These are phyloP conservation scores for Sebastes hubbsi DNA, from an alignment of 2,797 vertebrate genomes.

Conservation along the genomic window DNA sequence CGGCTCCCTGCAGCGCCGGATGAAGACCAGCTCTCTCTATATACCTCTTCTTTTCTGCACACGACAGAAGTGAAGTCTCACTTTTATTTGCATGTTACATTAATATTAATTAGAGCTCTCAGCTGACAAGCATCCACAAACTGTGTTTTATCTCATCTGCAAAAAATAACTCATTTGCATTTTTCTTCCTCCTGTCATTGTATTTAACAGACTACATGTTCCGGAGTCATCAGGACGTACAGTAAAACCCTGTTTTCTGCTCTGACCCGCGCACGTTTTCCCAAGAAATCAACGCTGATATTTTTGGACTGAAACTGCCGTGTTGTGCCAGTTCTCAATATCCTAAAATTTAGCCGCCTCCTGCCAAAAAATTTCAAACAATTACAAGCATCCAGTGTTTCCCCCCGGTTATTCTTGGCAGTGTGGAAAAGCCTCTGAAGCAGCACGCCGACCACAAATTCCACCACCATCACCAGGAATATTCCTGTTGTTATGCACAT, in stretches of 20 bases:
- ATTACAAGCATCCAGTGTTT: conserved; percentile 34
- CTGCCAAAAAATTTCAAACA: conserved; percentile 37
- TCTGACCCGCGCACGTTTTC: conserved; percentile 11
- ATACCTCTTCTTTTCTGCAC: background rate
- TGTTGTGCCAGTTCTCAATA: conserved; percentile 30
- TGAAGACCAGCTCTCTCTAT: background rate
- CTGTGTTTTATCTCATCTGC: conserved; percentile 42
- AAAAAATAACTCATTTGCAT: conserved; percentile 49
- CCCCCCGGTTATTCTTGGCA: conserved; percentile 42
- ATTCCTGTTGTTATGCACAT: background rate
- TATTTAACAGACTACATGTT: conserved; percentile 2
- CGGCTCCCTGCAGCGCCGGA: conserved; percentile 28
- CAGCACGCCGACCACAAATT: background rate
- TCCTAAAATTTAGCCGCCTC: conserved; percentile 1
- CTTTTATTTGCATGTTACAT: conserved; percentile 49
- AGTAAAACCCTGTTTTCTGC: conserved; percentile 1
- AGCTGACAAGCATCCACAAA: conserved; percentile 45
- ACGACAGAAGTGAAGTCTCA: conserved; percentile 18
- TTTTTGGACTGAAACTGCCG: conserved; percentile 20
- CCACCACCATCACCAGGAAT: background rate
- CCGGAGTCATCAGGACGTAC: background rate
- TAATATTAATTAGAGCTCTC: conserved; percentile 63
- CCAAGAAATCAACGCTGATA: background rate
- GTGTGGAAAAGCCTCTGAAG: conserved; percentile 12
- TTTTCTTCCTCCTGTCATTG: conserved; percentile 6